A percentile compares a stretch with the other conserved stretches of the same genome.
Conservation (phyloP, 2,888 invertebrate species). For the Phyto melanocephala region DNA sequence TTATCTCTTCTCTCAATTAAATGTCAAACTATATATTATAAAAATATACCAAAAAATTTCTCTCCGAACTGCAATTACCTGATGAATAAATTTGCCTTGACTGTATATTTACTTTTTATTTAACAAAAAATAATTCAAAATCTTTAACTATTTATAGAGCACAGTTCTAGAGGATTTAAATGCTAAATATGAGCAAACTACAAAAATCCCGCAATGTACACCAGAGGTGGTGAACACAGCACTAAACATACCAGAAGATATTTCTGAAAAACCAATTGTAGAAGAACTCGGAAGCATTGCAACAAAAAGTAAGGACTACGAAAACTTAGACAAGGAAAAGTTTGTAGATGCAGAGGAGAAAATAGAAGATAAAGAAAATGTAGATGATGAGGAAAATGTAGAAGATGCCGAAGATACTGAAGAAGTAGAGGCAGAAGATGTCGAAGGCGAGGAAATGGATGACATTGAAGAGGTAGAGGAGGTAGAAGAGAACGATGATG, state of each 20-base stretch:
- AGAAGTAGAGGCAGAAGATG: constrained; percentile 39
- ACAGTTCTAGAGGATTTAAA: constrained; percentile 37
- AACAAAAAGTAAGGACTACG: not conserved
- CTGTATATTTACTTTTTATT: no score
- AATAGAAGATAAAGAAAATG: not conserved
- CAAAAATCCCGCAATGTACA: constrained; percentile 8
- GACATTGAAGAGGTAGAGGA: constrained; percentile 36
- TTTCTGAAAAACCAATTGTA: not conserved
- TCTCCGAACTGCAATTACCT: no score
- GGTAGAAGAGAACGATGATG: constrained; percentile 21
- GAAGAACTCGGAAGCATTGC: constrained; percentile 21
- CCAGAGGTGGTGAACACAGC: not conserved
- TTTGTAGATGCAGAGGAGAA: not conserved
- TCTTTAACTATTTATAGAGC: constrained; percentile 1
- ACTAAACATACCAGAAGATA: not conserved
- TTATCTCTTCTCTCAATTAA: no score
- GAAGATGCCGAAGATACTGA: constrained; percentile 28
- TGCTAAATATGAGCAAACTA: constrained; percentile 32
- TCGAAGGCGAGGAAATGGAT: constrained; percentile 39
- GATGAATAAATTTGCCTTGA: no score
- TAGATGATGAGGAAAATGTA: constrained; percentile 31
- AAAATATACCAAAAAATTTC: no score
- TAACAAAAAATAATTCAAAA: no score
- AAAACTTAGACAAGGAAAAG: not conserved
- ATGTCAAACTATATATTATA: no score